Evolutionary conservation across 1,140 invertebrate genomes (phyloP).

Genomic region (Xylocopa sonorina): DNA sequence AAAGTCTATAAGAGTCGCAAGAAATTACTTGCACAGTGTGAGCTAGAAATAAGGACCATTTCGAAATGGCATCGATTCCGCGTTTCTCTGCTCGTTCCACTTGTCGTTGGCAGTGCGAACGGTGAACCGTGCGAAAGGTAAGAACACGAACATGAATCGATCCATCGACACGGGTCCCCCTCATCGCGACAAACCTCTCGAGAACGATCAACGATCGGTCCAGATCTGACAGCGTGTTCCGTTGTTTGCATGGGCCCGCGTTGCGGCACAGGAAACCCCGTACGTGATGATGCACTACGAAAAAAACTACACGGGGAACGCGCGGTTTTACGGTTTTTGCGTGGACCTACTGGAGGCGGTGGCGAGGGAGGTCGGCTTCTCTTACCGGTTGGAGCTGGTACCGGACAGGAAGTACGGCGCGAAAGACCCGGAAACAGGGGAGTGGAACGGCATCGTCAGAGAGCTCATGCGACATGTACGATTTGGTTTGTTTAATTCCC

Average conservation of each 20-base stretch:
- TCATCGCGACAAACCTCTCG: not conserved
- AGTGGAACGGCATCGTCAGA: constrained; percentile 93
- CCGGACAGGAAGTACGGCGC: constrained; percentile 91
- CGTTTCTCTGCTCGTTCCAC: too few species aligned
- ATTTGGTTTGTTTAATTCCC: constrained; percentile 77
- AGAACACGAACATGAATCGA: not conserved
- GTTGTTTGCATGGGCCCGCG: constrained; percentile 62
- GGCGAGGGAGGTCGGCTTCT: constrained; percentile 87
- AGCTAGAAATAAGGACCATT: too few species aligned
- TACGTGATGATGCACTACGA: constrained; percentile 88
- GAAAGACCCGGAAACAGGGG: constrained; percentile 85
- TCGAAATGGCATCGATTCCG: too few species aligned
- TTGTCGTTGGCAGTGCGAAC: too few species aligned
- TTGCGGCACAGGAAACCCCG: constrained; percentile 84
- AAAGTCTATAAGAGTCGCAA: too few species aligned
- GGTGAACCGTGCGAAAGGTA: too few species aligned
- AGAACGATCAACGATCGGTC: constrained; percentile 12
- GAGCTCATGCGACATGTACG: constrained; percentile 89
- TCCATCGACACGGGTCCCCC: not conserved
- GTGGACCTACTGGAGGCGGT: constrained; percentile 88
- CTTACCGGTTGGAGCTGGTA: constrained; percentile 89
- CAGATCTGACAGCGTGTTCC: constrained; percentile 51
- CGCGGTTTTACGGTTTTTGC: constrained; percentile 90
- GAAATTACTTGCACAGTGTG: too few species aligned
- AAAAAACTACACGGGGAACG: constrained; percentile 86